Conservation (phyloP, 2,888 invertebrate genomes). For the Mactromeris polynyma region DNA sequence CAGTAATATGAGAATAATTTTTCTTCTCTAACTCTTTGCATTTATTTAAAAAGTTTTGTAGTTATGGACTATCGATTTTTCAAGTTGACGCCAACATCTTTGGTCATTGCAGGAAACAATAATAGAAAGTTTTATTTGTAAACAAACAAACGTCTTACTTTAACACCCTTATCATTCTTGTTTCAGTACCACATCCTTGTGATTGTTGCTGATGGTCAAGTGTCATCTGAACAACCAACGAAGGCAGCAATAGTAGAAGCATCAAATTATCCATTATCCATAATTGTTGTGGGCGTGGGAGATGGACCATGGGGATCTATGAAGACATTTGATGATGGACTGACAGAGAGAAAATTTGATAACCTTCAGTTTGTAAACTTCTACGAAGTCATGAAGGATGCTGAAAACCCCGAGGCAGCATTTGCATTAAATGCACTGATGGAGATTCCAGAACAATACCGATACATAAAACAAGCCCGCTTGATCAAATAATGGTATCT, state of each 20-base stretch:
- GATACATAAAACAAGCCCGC: conserved; percentile 39
- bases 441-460: conserved; percentile 88
- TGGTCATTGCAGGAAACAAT: too few species aligned
- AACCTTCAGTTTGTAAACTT: conserved; percentile 81
- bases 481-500: conserved; percentile 13
- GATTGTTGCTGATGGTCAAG: conserved; percentile 88
- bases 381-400: conserved; percentile 83
- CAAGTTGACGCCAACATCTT: too few species aligned
- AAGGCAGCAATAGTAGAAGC: conserved; percentile 88
- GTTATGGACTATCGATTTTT: too few species aligned
- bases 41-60: too few species aligned
- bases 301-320: conserved; percentile 88
- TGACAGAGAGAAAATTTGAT: conserved; percentile 32
- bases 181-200: conserved; percentile 88
- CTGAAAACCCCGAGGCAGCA: conserved; percentile 76
- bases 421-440: conserved; percentile 88
- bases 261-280: conserved; percentile 87
- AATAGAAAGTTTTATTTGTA: too few species aligned
- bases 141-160: too few species aligned
- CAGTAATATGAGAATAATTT: too few species aligned
- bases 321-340: conserved; percentile 68
- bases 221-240: conserved; percentile 87
- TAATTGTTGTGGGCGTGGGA: conserved; percentile 88
- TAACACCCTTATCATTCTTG: too few species aligned
- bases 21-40: too few species aligned